phyloP scores from a whole-genome alignment of 2,888 invertebrate species.

The Mythimna vitellina region DNA sequence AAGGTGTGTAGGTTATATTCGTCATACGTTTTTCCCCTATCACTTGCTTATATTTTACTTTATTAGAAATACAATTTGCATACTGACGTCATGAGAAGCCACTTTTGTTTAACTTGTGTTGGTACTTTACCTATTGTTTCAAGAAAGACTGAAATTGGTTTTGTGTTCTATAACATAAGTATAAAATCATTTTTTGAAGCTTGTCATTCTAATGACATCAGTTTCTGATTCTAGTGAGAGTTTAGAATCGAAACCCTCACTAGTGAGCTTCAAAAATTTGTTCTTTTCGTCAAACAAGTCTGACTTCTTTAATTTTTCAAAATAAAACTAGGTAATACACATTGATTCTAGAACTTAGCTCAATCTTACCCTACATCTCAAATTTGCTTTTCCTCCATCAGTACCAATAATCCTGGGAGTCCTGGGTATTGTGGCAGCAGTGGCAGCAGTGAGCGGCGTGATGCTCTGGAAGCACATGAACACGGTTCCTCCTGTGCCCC shows the following conservation, averaged over 20 bases:
- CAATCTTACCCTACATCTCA: not conserved
- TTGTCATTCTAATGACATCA: no score
- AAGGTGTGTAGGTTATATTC: not conserved
- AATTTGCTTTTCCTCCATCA: slow-evolving; percentile 38
- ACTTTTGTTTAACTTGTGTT: not conserved
- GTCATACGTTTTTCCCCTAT: slow-evolving; percentile 8
- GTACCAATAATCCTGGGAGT: slow-evolving; percentile 78
- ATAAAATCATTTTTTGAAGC: no score
- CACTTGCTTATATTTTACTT: not conserved
- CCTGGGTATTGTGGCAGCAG: slow-evolving; percentile 71
- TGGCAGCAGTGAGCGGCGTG: slow-evolving; percentile 77
- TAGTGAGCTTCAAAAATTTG: no score
- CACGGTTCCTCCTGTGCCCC: slow-evolving; percentile 73
- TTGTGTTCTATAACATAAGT: no score
- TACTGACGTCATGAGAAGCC: not conserved
- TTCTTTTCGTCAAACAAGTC: no score
- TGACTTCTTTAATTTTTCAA: no score
- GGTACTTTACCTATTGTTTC: not conserved
- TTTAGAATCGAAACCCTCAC: no score
- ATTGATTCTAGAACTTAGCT: not conserved
- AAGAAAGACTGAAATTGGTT: not conserved
- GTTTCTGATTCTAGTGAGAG: no score
- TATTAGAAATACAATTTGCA: not conserved
- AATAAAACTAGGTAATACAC: no score
- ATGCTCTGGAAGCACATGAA: slow-evolving; percentile 77